Base-by-base conservation (phyloP, 2,797 vertebrate genomes). In the Picus viridis region DNA sequence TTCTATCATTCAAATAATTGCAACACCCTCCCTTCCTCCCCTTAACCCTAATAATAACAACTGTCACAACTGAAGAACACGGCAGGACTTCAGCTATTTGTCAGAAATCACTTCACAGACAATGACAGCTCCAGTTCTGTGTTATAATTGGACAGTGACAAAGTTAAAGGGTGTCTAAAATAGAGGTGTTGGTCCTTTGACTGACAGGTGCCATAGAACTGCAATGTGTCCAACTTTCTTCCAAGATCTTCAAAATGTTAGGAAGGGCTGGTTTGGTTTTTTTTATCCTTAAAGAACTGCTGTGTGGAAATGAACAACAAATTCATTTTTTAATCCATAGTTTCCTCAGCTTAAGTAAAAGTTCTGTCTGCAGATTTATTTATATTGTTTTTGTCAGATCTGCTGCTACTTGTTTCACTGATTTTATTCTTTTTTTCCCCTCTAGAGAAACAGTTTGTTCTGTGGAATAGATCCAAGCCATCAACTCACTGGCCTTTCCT, bases 61-160 rank as follows among this genome's bases (percentile, higher is more conserved):
- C 96, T 76, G 78, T 71, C 84, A 91, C 83, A 93, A 91, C 70
- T 6, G 5, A 90, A 58, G 34, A 95, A 75, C 9, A 30, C 56
- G 73, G 41, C 14, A 71, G 17, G 57, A 76, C 62, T 75, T 88
- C 59, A 65, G 76, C 64, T 91, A 54, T 90, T 71, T 91, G 91
- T 89, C 45, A 91, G 77, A 95, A 84, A 86, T 96, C 79, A 91
- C 71, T 93, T 85, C 59, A 53, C 68, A 91, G 77, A 49, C 62
- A 89, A 18, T 63, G 71, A 86, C 69, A 95, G 41, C n/a, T 88
- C 41, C 19, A 61, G 39, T 61, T 92, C 9, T 47, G 73, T 87
- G 57, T 91, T 94, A 79, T 94, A 94, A 90, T 7, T 91, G 77
- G 79, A 77, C 64, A 73, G 27, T 47, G 51, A 93, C 92, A 73